A percentile compares a stretch with the other conserved stretches of the same genome.
These are phyloP conservation scores for Onychomys torridus DNA, from an alignment of 2,797 vertebrate genomes.

Conservation along the genomic window DNA sequence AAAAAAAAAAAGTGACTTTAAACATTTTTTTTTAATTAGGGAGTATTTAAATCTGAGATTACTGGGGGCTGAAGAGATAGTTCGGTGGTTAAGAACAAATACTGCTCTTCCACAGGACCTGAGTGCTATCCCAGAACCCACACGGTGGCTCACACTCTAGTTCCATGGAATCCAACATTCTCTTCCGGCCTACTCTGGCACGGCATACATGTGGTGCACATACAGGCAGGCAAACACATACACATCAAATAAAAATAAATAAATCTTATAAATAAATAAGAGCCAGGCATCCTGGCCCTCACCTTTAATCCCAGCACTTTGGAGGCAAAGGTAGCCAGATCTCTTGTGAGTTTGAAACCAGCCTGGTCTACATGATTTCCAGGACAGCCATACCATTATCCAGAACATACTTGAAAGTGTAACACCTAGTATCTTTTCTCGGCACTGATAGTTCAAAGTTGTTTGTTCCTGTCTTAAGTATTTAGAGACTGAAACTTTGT, in stretches of 20 bases:
- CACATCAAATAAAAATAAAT: neutral
- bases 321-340: neutral
- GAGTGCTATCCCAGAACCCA: neutral
- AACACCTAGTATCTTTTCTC: neutral
- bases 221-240: neutral
- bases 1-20: no score
- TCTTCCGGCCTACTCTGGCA: neutral
- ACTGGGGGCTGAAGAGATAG: neutral
- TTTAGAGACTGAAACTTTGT: constrained; percentile 34
- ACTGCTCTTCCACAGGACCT: neutral
- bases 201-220: no score
- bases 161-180: neutral
- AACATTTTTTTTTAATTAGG: neutral
- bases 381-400: neutral
- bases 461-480: neutral
- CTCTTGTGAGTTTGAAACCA: neutral
- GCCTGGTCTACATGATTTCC: neutral
- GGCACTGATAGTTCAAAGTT: neutral
- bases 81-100: neutral
- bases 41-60: constrained; percentile 23
- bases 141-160: neutral
- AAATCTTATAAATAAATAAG: neutral
- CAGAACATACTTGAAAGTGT: neutral
- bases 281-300: no score
- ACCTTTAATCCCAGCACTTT: neutral